phyloP scores from a whole-genome alignment of 2,113 vertebrate genomes.

The Cheirogaleus medius region DNA sequence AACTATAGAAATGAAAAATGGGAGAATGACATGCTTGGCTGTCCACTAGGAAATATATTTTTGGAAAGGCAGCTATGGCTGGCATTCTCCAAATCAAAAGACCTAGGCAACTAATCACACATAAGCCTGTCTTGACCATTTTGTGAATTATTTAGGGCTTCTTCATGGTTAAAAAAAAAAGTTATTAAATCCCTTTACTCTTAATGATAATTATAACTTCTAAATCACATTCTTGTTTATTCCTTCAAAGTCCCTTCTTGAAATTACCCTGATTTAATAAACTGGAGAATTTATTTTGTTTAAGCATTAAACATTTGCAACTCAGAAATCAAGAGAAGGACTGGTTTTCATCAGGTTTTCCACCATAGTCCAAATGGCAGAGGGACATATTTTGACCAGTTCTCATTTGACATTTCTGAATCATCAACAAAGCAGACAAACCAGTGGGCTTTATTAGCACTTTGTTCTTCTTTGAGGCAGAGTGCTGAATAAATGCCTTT shows the following conservation, averaged over 20 bases:
- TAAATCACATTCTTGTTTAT: background rate
- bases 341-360: slow-evolving; percentile 63
- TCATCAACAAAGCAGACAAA: slow-evolving; percentile 44
- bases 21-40: background rate
- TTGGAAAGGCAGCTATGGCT: background rate
- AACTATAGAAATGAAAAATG: background rate
- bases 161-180: background rate
- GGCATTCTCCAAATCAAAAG: background rate
- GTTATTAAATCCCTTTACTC: background rate
- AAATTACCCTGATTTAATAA: slow-evolving; percentile 25
- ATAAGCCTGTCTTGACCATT: background rate
- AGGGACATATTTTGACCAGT: slow-evolving; percentile 29
- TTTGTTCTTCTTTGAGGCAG: slow-evolving; percentile 64
- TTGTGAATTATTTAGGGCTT: background rate
- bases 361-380: slow-evolving; percentile 23
- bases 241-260: background rate
- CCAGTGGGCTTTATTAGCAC: slow-evolving; percentile 36
- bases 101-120: background rate
- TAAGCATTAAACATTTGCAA: background rate
- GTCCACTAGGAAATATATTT: background rate
- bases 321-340: background rate
- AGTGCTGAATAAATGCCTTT: slow-evolving; percentile 58
- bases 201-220: background rate
- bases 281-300: background rate
- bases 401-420: slow-evolving; percentile 45